Evolutionary conservation across 1,140 invertebrate species (phyloP).

Genomic region (Hycleus phaleratus): DNA sequence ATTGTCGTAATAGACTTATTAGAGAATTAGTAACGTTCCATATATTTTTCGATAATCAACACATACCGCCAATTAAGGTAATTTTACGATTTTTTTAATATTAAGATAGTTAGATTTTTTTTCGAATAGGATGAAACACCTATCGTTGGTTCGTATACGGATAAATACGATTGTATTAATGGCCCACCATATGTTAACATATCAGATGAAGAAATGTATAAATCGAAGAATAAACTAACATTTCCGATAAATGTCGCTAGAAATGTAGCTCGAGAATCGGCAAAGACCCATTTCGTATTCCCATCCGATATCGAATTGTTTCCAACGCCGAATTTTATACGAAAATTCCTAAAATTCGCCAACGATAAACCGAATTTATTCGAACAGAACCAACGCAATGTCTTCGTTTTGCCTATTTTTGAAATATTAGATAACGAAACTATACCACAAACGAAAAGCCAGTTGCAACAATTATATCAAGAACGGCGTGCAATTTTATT

Average conservation of each 20-base stretch:
- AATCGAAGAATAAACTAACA: constrained; percentile 9
- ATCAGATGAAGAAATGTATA: constrained; percentile 4
- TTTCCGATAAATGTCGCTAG: constrained; percentile 46
- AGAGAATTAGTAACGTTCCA: constrained; percentile 54
- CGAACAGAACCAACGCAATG: constrained; percentile 1
- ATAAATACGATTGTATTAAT: background rate
- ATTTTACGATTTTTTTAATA: too few species aligned
- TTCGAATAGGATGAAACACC: too few species aligned
- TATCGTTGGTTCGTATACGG: background rate
- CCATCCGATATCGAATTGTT: constrained; percentile 46
- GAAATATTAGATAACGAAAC: constrained; percentile 40
- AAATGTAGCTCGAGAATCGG: constrained; percentile 36
- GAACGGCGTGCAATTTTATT: constrained; percentile 44
- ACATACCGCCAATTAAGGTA: constrained; percentile 44
- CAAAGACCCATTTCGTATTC: constrained; percentile 42
- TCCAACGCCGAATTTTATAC: constrained; percentile 35
- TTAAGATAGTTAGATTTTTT: too few species aligned
- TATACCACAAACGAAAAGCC: constrained; percentile 37
- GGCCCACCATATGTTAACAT: background rate
- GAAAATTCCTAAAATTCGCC: constrained; percentile 34
- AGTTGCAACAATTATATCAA: constrained; percentile 41
- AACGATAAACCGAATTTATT: background rate
- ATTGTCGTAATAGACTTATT: constrained; percentile 43
- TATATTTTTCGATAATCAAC: constrained; percentile 52
- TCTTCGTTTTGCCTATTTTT: constrained; percentile 44